Conservation (phyloP, 2,113 vertebrate species). For the Sander lucioperca region DNA sequence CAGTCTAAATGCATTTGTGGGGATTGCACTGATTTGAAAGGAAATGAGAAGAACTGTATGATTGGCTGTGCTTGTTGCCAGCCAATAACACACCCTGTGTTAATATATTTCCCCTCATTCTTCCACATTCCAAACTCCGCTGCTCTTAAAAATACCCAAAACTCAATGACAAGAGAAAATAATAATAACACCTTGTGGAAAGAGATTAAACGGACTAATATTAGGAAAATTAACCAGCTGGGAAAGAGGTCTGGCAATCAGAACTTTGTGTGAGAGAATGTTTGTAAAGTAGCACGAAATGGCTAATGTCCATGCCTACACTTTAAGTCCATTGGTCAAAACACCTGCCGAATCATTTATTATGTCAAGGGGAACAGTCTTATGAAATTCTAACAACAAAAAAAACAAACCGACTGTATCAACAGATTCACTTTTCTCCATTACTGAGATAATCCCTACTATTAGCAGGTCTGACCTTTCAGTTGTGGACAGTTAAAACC, state of each 20-base stretch:
- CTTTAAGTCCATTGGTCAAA: neutral
- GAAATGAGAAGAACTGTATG: neutral
- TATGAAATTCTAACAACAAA: neutral
- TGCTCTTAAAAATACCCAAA: neutral
- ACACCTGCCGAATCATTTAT: neutral
- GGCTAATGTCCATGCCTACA: neutral
- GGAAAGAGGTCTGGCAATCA: neutral
- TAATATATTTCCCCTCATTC: neutral
- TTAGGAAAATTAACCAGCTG: no score
- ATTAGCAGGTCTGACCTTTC: slow-evolving; percentile 64
- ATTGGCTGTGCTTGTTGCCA: neutral
- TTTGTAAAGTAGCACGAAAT: neutral
- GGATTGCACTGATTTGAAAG: neutral
- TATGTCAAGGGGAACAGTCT: neutral
- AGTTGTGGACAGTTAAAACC: slow-evolving; percentile 23
- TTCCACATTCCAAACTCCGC: neutral
- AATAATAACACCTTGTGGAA: neutral
- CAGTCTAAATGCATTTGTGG: neutral
- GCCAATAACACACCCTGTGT: no score
- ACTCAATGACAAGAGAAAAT: neutral
- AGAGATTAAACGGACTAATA: no score
- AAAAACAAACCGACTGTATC: neutral
- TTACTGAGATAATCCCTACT: slow-evolving; percentile 49
- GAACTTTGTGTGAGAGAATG: neutral
- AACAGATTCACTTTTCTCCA: slow-evolving; percentile 22